Conservation (phyloP, 2,113 vertebrate genomes). For the Pelmatolapia mariae region DNA sequence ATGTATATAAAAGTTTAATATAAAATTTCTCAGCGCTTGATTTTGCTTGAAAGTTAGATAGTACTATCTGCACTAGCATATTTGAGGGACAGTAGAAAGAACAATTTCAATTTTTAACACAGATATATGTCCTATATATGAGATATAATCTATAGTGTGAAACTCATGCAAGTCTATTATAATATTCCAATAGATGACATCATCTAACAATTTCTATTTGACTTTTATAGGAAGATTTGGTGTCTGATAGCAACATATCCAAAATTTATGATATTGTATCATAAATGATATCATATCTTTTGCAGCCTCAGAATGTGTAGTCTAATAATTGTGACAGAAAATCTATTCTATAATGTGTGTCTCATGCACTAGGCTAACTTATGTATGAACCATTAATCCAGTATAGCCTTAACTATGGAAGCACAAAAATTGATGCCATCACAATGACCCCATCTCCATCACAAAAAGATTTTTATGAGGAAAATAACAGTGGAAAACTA, state of each 20-base stretch:
- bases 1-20: not conserved
- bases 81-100: not conserved
- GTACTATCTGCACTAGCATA: not conserved
- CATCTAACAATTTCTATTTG: not conserved
- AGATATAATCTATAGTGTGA: no score
- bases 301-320: not conserved
- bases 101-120: no score
- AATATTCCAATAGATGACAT: not conserved
- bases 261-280: not conserved
- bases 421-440: not conserved
- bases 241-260: not conserved
- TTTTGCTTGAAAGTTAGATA: not conserved
- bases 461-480: not conserved
- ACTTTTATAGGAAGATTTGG: not conserved
- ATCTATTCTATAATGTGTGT: not conserved
- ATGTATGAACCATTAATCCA: not conserved
- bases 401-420: not conserved
- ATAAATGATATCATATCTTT: not conserved
- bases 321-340: not conserved
- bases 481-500: not conserved
- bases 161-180: not conserved
- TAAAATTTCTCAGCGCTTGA: not conserved
- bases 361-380: not conserved
- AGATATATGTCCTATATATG: no score
- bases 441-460: rapidly evolving